Percentiles rank a stretch among this genome's conserved stretches.
Evolutionary conservation across 2,113 vertebrate species (phyloP).

Genomic region (Phalacrocorax aristotelis): DNA sequence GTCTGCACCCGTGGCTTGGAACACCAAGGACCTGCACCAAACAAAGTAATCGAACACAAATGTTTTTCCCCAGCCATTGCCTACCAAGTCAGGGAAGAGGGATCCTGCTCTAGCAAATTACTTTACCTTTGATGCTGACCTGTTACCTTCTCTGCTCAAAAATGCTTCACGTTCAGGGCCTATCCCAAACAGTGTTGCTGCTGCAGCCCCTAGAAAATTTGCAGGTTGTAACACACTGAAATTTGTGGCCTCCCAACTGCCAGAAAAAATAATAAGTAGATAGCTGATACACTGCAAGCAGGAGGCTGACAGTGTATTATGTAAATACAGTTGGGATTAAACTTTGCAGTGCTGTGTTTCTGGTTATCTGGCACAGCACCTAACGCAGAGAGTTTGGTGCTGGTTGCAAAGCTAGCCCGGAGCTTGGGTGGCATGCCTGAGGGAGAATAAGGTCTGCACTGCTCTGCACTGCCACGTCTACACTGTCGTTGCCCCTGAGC

Average conservation of each 20-base stretch:
- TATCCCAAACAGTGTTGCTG: neutral
- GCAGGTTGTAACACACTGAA: neutral
- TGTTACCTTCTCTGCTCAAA: neutral
- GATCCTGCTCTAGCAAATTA: too few relatives aligned
- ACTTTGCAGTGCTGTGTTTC: rapidly evolving
- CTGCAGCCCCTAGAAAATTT: neutral
- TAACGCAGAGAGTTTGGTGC: rapidly evolving
- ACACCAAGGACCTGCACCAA: neutral
- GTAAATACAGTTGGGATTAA: neutral
- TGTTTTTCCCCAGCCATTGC: neutral
- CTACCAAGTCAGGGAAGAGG: too few relatives aligned
- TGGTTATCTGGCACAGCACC: neutral
- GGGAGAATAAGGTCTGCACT: neutral
- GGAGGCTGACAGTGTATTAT: neutral
- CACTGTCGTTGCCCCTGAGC: rapidly evolving
- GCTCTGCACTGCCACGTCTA: rapidly evolving
- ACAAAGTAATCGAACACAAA: rapidly evolving
- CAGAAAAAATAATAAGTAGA: neutral
- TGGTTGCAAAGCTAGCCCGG: neutral
- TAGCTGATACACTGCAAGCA: neutral
- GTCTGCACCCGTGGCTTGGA: too few relatives aligned
- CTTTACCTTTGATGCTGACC: neutral
- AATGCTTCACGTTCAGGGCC: rapidly evolving
- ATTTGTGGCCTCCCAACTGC: neutral
- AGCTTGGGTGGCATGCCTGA: neutral